Evolutionary conservation across 2,113 vertebrate genomes (phyloP).

Genomic region (Cyphomyrus discorhynchus): DNA sequence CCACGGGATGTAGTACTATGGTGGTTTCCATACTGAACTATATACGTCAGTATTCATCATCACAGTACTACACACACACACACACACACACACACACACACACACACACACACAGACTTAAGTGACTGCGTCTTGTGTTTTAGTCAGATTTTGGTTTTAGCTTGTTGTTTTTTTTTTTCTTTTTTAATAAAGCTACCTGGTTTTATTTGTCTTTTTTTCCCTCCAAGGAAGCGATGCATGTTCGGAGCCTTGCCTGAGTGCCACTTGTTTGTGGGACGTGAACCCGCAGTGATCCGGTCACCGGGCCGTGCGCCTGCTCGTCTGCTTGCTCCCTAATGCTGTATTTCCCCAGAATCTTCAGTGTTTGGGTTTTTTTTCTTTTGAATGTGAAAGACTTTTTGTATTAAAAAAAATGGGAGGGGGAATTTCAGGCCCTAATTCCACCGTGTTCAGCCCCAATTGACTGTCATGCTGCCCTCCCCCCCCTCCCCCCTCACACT

Average conservation of each 20-base stretch:
- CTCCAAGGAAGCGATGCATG: neutral
- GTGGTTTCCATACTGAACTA: too few relatives aligned
- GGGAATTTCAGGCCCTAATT: neutral
- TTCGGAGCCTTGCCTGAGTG: neutral
- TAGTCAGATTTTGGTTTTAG: neutral
- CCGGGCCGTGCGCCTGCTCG: neutral
- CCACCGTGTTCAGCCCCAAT: neutral
- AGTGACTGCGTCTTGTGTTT: neutral
- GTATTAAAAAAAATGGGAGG: neutral
- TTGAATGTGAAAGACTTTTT: neutral
- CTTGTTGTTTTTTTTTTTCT: neutral
- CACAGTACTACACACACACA: neutral
- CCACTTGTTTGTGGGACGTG: neutral
- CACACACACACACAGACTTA: neutral
- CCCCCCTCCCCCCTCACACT: slow-evolving; percentile 44
- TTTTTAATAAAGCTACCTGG: neutral
- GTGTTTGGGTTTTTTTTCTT: neutral
- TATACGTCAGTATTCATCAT: neutral
- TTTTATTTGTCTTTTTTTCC: too few relatives aligned
- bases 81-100: too few relatives aligned
- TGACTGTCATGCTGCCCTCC: slow-evolving; percentile 35
- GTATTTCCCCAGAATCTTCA: neutral
- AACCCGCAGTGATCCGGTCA: neutral
- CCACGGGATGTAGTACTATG: too few relatives aligned
- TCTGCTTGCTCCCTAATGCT: neutral